Conservation (phyloP, 1,140 invertebrate genomes). For the Bombus affinis region DNA sequence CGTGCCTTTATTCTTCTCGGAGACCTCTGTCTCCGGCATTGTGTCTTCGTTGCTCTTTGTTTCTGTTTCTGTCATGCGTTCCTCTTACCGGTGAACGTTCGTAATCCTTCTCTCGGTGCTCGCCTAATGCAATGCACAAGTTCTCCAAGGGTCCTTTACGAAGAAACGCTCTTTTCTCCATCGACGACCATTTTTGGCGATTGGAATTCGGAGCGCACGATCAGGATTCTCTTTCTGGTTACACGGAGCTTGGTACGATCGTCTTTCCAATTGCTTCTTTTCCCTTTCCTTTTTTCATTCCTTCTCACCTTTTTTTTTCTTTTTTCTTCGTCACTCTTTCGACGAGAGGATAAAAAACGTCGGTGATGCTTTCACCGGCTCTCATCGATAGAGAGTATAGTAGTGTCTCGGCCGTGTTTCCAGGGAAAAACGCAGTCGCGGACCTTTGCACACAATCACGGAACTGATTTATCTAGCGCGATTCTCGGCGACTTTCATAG, state of each 20-base stretch:
- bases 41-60: slow-evolving; percentile 15
- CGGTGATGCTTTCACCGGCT: background rate
- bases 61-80: slow-evolving; percentile 25
- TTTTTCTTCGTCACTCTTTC: background rate
- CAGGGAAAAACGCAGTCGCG: background rate
- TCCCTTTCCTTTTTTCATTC: background rate
- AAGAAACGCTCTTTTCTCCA: slow-evolving; percentile 33
- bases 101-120: slow-evolving; percentile 12
- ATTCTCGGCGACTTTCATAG: slow-evolving; percentile 5
- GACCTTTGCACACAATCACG: slow-evolving; percentile 40
- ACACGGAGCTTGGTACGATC: background rate
- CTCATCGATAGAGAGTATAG: background rate
- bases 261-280: background rate
- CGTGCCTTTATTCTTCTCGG: slow-evolving; percentile 68
- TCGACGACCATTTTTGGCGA: slow-evolving; percentile 36
- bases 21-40: slow-evolving; percentile 48
- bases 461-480: slow-evolving; percentile 32
- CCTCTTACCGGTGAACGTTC: slow-evolving; percentile 6
- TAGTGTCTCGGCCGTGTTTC: background rate
- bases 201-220: slow-evolving; percentile 30
- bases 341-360: background rate
- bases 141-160: slow-evolving; percentile 35
- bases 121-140: slow-evolving; percentile 48
- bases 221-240: background rate
- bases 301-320: background rate